A percentile compares a stretch with the other conserved stretches of the same genome.
Conservation (phyloP, 2,797 vertebrate genomes). For the Clarias laeviceps region DNA sequence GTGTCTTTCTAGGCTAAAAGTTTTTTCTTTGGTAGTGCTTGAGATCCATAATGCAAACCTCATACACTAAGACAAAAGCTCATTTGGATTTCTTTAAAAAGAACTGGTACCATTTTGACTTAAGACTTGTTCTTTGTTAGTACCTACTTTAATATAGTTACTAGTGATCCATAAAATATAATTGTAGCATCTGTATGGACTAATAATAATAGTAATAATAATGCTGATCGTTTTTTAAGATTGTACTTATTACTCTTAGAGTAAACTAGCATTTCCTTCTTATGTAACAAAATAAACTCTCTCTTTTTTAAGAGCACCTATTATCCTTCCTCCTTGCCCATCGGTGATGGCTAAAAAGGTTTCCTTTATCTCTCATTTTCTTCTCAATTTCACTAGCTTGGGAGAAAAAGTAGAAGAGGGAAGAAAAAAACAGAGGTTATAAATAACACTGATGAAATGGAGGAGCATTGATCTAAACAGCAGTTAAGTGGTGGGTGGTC, state of each 20-base stretch:
- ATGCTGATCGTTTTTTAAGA: background rate
- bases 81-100: background rate
- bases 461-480: slow-evolving; percentile 75
- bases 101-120: background rate
- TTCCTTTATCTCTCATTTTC: slow-evolving; percentile 64
- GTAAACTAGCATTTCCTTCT: background rate
- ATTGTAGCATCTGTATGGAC: too few relatives aligned
- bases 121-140: background rate
- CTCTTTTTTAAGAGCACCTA: background rate
- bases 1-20: background rate
- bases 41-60: background rate
- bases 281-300: background rate
- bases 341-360: slow-evolving; percentile 53
- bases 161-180: background rate
- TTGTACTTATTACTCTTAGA: background rate
- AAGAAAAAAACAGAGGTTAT: slow-evolving; percentile 63
- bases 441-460: slow-evolving; percentile 76
- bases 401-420: slow-evolving; percentile 38
- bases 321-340: slow-evolving; percentile 42
- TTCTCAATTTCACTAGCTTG: slow-evolving; percentile 57
- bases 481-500: slow-evolving; percentile 79
- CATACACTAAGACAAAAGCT: background rate
- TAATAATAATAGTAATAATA: background rate
- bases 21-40: background rate
- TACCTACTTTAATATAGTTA: background rate